Evolutionary conservation across 2,888 invertebrate genomes (phyloP).

Genomic region (Timema podura): DNA sequence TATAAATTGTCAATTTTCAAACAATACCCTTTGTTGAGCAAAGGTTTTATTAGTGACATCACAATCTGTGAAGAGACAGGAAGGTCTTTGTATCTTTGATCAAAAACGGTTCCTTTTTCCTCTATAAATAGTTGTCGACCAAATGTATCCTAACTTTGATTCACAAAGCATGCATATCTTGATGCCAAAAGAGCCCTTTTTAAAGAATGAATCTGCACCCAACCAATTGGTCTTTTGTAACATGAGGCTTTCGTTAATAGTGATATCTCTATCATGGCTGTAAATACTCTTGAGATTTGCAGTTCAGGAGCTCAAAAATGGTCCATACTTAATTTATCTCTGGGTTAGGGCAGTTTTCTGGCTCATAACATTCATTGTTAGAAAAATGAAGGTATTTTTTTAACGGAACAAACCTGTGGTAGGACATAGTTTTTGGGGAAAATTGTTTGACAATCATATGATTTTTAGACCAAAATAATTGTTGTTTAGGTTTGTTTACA

Average conservation of each 20-base stretch:
- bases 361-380: neutral
- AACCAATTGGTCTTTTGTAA: no score
- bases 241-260: no score
- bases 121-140: neutral
- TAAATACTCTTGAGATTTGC: neutral
- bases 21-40: neutral
- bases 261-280: neutral
- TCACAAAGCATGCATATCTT: conserved; percentile 8
- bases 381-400: conserved; percentile 3
- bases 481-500: neutral
- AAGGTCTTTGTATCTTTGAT: neutral
- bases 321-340: neutral
- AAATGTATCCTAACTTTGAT: conserved; percentile 11
- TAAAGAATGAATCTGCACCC: no score
- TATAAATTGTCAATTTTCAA: conserved; percentile 4
- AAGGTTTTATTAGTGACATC: no score
- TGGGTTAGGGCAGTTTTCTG: neutral
- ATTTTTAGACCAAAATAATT: conserved; percentile 4
- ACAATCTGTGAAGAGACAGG: neutral
- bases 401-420: neutral
- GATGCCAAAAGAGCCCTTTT: neutral
- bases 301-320: neutral
- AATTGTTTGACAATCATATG: neutral
- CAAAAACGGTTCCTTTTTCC: no score
- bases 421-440: conserved; percentile 1